Conservation (phyloP, 2,888 invertebrate genomes). For the Uloborus plumipes region DNA sequence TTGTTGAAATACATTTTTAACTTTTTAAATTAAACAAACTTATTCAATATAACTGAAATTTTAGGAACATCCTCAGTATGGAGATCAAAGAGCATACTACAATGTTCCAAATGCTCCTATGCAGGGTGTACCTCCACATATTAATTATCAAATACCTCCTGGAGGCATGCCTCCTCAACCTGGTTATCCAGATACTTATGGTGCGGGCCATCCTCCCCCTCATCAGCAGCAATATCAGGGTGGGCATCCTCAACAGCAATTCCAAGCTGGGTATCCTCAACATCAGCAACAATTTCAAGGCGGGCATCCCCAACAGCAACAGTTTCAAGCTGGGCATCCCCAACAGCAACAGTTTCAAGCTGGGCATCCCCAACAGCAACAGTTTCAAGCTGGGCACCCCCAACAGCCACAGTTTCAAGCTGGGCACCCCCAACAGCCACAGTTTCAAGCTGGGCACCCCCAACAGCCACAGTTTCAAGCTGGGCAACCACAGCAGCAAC, state of each 20-base stretch:
- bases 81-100: conserved; percentile 53
- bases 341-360: conserved; percentile 5
- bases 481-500: conserved; percentile 66
- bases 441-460: neutral
- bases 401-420: conserved; percentile 10
- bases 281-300: conserved; percentile 70
- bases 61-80: conserved; percentile 30
- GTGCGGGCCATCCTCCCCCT: conserved; percentile 66
- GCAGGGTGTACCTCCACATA: conserved; percentile 61
- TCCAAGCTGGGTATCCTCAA: conserved; percentile 68
- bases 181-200: conserved; percentile 61
- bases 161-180: conserved; percentile 38
- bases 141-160: conserved; percentile 44
- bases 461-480: conserved; percentile 67
- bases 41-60: conserved; percentile 1
- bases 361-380: neutral
- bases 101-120: conserved; percentile 30
- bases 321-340: conserved; percentile 30
- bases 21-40: neutral
- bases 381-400: neutral
- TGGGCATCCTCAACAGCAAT: conserved; percentile 65
- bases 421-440: conserved; percentile 66
- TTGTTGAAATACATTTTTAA: neutral
- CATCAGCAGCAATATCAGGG: conserved; percentile 67
- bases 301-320: conserved; percentile 39